Conservation (phyloP, 2,797 vertebrate genomes). For the Euphonia xanthogaster region DNA sequence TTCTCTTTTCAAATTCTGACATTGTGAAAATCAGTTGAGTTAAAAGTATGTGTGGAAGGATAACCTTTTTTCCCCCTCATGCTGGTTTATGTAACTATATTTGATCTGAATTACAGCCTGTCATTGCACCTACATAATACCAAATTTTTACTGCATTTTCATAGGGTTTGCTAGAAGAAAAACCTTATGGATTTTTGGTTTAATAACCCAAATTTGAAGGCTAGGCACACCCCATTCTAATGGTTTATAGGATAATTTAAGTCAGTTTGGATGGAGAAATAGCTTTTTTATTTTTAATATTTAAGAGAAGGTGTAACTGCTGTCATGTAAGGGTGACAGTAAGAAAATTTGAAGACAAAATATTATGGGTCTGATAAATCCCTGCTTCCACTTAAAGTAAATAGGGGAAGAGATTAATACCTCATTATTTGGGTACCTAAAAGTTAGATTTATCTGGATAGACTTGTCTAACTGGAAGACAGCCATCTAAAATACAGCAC, state of each 20-base stretch:
- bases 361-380: neutral
- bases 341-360: neutral
- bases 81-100: neutral
- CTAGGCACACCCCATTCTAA: neutral
- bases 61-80: neutral
- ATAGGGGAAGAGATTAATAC: neutral
- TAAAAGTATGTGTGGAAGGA: neutral
- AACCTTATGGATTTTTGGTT: neutral
- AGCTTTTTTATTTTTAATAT: neutral
- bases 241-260: neutral
- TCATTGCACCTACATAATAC: neutral
- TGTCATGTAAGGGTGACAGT: neutral
- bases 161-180: neutral
- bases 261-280: neutral
- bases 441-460: neutral
- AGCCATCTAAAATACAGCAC: neutral
- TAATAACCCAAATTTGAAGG: neutral
- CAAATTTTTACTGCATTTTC: neutral
- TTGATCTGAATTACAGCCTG: neutral
- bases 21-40: neutral
- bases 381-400: neutral
- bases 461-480: rapidly evolving
- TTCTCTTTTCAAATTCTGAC: neutral
- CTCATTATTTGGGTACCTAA: neutral
- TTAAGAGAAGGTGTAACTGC: neutral